A percentile compares a stretch with the other conserved stretches of the same genome.
phyloP scores from a whole-genome alignment of 2,888 invertebrate genomes.

The Onchidella celtica region DNA sequence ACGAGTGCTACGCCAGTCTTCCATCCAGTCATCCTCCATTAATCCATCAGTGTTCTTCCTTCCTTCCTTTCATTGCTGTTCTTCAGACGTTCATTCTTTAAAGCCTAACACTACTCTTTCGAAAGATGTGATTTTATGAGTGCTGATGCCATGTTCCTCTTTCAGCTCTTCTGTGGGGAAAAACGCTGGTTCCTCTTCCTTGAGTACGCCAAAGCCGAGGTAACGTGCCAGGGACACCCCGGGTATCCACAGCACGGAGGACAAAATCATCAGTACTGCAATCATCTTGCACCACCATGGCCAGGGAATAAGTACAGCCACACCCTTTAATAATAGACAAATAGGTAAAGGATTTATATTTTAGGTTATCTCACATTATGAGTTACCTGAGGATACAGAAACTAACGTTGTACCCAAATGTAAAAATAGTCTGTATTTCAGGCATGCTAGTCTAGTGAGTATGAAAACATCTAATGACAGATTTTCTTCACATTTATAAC shows the following conservation, averaged over 20 bases:
- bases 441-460: too few relatives aligned
- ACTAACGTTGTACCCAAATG: too few relatives aligned
- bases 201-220: slow-evolving; percentile 58
- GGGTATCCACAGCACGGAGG: slow-evolving; percentile 69
- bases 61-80: too few relatives aligned
- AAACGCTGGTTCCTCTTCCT: slow-evolving; percentile 66
- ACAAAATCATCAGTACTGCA: slow-evolving; percentile 64
- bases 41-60: too few relatives aligned
- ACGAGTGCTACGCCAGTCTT: too few relatives aligned
- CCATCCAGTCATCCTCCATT: too few relatives aligned
- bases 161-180: slow-evolving; percentile 66
- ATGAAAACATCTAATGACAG: too few relatives aligned
- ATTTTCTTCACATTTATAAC: too few relatives aligned
- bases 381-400: too few relatives aligned
- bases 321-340: slow-evolving; percentile 58
- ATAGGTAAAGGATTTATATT: not conserved
- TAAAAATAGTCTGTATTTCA: too few relatives aligned
- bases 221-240: slow-evolving; percentile 64
- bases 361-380: too few relatives aligned
- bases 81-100: slow-evolving; percentile 49
- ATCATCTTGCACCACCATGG: slow-evolving; percentile 69
- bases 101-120: slow-evolving; percentile 58
- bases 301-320: slow-evolving; percentile 58
- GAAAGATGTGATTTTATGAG: slow-evolving; percentile 51
- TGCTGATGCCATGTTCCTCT: slow-evolving; percentile 59